Evolutionary conservation across 2,113 vertebrate genomes (phyloP), one percentile per base, ranked within the genome.

Genomic region (Pygoscelis antarcticus): DNA sequence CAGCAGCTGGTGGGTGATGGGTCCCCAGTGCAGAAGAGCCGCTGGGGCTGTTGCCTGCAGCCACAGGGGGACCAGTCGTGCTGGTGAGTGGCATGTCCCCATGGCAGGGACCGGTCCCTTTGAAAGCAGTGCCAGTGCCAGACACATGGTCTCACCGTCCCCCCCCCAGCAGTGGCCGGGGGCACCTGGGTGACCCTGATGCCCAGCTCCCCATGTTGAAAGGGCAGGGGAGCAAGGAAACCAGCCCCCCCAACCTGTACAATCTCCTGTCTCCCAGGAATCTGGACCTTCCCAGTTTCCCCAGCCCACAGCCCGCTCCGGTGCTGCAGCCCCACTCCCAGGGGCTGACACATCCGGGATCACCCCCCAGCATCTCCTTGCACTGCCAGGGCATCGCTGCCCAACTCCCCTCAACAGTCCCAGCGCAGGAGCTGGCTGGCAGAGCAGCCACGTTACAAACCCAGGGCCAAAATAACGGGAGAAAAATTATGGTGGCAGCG

Each of bases 341-440:
- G 30, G 32, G 9, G 3, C 9, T 0, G 11, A 25, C 7, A 92
- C 16, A 16, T 8, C 2, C 0, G 3, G 54, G 23, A 27, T 40
- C 34, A 7, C 11, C 2, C 29, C 21, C 5, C 78, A 20, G 32
- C 66, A 80, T 11, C 22, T 7, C 34, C 21, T 2, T 0, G 0
- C 1, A 4, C 54, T 77, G 40, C 36, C 0, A 0, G 7, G 19
- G 26, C 49, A 61, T 71, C 0, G 0, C 51, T 76, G 61, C 23
- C 52, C 3, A 3, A 20, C 29, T 66, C 14, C 51, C 26, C 52
- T 70, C 0, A 4, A n/a, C 36, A 81, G 30, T 18, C n/a, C 20
- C 64, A 75, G 68, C 1, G 1, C 23, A 13, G 57, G 58, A 49
- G 21, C 65, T 1, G 6, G 26, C 58, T n/a, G 60, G 60, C 40